Evolutionary conservation across 2,888 invertebrate species (phyloP).

Genomic region (Drosophila glabriapex): DNA sequence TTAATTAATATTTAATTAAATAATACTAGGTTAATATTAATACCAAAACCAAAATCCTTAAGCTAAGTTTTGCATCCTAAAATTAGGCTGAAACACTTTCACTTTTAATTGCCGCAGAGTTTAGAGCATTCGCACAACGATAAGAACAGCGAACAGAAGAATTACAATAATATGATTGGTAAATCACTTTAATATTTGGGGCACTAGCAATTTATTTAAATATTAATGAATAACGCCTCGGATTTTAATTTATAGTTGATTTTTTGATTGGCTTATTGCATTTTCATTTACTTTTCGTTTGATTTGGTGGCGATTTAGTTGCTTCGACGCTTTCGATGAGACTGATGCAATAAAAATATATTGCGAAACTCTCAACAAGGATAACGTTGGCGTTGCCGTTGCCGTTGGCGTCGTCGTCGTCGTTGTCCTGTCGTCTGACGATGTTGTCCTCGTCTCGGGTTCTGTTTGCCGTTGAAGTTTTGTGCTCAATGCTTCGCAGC

Average conservation of each 20-base stretch:
- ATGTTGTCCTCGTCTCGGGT: slow-evolving; percentile 55
- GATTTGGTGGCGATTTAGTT: slow-evolving; percentile 64
- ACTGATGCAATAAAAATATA: slow-evolving; percentile 82
- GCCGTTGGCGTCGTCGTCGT: slow-evolving; percentile 51
- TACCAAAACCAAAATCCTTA: neutral
- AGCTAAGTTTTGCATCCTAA: neutral
- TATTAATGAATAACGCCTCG: neutral
- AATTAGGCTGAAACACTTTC: slow-evolving; percentile 14
- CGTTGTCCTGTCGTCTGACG: slow-evolving; percentile 56
- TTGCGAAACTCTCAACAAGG: slow-evolving; percentile 83
- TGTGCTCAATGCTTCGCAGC: slow-evolving; percentile 64
- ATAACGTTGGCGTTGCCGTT: slow-evolving; percentile 66
- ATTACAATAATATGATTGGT: neutral
- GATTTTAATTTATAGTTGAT: neutral
- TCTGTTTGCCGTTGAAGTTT: slow-evolving; percentile 63
- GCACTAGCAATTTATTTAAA: neutral
- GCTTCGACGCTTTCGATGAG: slow-evolving; percentile 80
- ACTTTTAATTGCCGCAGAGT: slow-evolving; percentile 25
- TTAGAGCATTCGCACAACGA: slow-evolving; percentile 15
- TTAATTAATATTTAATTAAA: neutral
- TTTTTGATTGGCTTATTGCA: slow-evolving; percentile 28
- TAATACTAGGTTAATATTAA: neutral
- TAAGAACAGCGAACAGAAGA: neutral
- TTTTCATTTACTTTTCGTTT: slow-evolving; percentile 41
- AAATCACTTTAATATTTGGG: slow-evolving; percentile 1